Base-by-base conservation (phyloP, 2,797 vertebrate species). In the Antrozous pallidus region DNA sequence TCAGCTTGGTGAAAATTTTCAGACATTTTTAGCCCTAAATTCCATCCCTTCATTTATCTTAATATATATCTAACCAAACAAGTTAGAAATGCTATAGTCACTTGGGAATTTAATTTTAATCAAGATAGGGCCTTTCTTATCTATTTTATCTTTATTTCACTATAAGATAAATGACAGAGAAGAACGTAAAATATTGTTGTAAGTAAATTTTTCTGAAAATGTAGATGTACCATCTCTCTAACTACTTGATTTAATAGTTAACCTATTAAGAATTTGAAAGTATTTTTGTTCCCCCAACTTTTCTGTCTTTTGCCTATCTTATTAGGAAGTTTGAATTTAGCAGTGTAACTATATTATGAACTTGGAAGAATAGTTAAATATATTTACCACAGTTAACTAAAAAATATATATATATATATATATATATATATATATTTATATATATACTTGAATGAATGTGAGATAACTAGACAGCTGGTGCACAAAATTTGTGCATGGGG, bases 21-120 rank as follows among this genome's bases (percentile, higher is more conserved):
- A 38, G 12, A 82, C 78, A 70, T 93, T 73, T 45, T 77, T 75
- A 22, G 18, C 31, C 70, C 54, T 92, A 28, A 82, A 49, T 80
- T 16, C 8, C 8, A 51, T 28, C 12, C 40, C 67, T 18, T 82
- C 42, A 65, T 94, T 91, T 97, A 90, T 42, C 63, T 51, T 69
- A 0, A 42, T 65, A 28, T 22, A 1, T 61, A 38, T 69, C 8
- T 47, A 38, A 79, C 8, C 7, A 85, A 74, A 92, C 26, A 82
- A 90, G 6, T 87, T 94, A 74, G 26, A 94, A 86, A 69, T 51
- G 10, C 14, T 61, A 6, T 58, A 3, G 24, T 83, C n/a, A 93
- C 92, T 94, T 93, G 93, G 81, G 18, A 95, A 92, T 70, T 93
- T 54, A 77, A 10, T 87, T 94, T 79, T 91, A 83, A 91, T 89